A percentile compares a stretch with the other conserved stretches of the same genome.
Evolutionary conservation across 1,140 invertebrate genomes (phyloP).

Genomic region (Galleria mellonella): DNA sequence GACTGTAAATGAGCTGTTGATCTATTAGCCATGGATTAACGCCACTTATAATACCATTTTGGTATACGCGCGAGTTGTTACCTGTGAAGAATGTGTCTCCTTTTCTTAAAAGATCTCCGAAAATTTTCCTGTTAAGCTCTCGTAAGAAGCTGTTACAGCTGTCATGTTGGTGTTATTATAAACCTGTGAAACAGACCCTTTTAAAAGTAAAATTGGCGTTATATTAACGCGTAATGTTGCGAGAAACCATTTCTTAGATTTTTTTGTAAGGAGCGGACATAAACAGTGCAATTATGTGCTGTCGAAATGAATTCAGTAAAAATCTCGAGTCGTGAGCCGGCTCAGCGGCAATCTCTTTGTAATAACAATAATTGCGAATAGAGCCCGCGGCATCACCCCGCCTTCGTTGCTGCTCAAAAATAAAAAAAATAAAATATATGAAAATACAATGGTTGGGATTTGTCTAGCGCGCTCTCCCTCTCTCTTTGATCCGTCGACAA

Average conservation of each 20-base stretch:
- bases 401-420: slow-evolving; percentile 16
- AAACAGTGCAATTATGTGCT: slow-evolving; percentile 39
- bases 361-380: slow-evolving; percentile 71
- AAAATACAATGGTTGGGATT: slow-evolving; percentile 53
- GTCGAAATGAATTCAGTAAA: slow-evolving; percentile 50
- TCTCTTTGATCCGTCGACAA: slow-evolving; percentile 62
- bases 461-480: slow-evolving; percentile 34
- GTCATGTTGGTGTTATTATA: too few species aligned
- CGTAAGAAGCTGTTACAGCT: too few species aligned
- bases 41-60: too few species aligned
- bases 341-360: slow-evolving; percentile 67
- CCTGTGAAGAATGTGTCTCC: too few species aligned
- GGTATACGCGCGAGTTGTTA: too few species aligned
- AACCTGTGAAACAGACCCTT: too few species aligned
- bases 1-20: too few species aligned
- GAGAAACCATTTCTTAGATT: not conserved
- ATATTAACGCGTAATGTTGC: too few species aligned
- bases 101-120: too few species aligned
- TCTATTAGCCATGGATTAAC: too few species aligned
- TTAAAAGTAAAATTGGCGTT: too few species aligned
- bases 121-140: too few species aligned
- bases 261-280: slow-evolving; percentile 3
- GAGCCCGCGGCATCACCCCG: slow-evolving; percentile 44
- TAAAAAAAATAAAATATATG: slow-evolving; percentile 47
- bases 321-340: slow-evolving; percentile 56